phyloP scores from a whole-genome alignment of 2,113 vertebrate genomes.

The Egretta garzetta region DNA sequence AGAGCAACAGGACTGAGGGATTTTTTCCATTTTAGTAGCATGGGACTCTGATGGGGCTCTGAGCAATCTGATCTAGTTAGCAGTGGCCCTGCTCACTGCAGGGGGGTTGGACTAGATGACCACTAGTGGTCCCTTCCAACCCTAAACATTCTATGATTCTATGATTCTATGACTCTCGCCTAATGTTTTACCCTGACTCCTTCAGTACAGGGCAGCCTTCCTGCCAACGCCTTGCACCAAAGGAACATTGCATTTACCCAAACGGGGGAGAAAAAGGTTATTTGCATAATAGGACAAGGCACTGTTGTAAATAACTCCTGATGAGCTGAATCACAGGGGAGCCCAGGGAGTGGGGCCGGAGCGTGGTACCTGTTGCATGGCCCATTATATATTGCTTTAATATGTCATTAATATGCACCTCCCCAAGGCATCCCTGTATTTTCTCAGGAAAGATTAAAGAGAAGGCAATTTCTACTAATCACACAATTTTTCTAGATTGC shows the following conservation, averaged over 20 bases:
- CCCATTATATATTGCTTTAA: background rate
- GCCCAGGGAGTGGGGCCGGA: background rate
- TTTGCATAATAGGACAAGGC: background rate
- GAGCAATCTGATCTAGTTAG: too few species aligned
- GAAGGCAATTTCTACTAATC: background rate
- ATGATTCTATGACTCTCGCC: too few species aligned
- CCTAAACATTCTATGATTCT: too few species aligned
- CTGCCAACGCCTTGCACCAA: background rate
- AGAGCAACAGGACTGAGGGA: background rate
- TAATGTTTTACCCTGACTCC: background rate
- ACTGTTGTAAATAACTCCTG: background rate
- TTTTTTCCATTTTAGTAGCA: background rate
- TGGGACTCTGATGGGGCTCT: too few species aligned
- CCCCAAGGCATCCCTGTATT: background rate
- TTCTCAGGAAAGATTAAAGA: background rate
- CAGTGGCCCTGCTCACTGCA: too few species aligned
- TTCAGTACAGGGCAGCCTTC: background rate
- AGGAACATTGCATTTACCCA: accelerated
- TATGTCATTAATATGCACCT: background rate
- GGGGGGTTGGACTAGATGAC: too few species aligned
- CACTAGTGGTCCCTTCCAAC: too few species aligned
- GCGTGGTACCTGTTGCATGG: background rate
- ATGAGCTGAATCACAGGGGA: background rate
- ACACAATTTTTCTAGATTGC: background rate
- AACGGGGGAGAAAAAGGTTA: background rate